phyloP scores from a whole-genome alignment of 2,113 vertebrate genomes.

The Paramisgurnus dabryanus region DNA sequence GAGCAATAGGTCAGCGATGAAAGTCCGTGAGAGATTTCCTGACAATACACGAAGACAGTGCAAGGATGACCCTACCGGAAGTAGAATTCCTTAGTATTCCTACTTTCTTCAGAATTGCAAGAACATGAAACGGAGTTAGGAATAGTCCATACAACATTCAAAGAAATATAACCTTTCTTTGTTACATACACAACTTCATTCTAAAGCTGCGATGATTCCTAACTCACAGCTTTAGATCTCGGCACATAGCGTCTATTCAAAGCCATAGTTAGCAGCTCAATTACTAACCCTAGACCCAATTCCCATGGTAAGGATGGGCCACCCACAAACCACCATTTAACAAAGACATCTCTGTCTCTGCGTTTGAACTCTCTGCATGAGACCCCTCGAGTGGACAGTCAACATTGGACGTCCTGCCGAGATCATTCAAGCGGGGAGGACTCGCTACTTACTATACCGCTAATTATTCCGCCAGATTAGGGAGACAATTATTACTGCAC shows the following conservation, averaged over 20 bases:
- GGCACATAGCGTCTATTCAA: background rate
- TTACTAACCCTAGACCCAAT: slow-evolving; percentile 61
- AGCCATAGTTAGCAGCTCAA: slow-evolving; percentile 65
- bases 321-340: slow-evolving; percentile 82
- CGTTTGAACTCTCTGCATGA: slow-evolving; percentile 49
- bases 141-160: too few species aligned
- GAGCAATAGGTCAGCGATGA: slow-evolving; percentile 38
- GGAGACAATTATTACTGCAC: slow-evolving; percentile 85
- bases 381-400: slow-evolving; percentile 79
- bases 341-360: slow-evolving; percentile 81
- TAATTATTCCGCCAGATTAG: slow-evolving; percentile 88
- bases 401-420: slow-evolving; percentile 80
- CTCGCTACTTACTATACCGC: slow-evolving; percentile 72
- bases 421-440: slow-evolving; percentile 81
- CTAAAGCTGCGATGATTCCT: slow-evolving; percentile 22
- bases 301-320: slow-evolving; percentile 77
- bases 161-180: background rate
- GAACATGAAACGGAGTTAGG: too few species aligned
- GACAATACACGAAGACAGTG: slow-evolving; percentile 13
- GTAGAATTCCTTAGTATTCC: background rate
- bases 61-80: slow-evolving; percentile 20
- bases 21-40: slow-evolving; percentile 24
- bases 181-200: too few species aligned
- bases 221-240: too few species aligned
- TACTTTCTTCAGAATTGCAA: too few species aligned